These are phyloP conservation scores for Andinoacara biseriatus DNA, from an alignment of 2,113 vertebrate species.

Conservation along the genomic window DNA sequence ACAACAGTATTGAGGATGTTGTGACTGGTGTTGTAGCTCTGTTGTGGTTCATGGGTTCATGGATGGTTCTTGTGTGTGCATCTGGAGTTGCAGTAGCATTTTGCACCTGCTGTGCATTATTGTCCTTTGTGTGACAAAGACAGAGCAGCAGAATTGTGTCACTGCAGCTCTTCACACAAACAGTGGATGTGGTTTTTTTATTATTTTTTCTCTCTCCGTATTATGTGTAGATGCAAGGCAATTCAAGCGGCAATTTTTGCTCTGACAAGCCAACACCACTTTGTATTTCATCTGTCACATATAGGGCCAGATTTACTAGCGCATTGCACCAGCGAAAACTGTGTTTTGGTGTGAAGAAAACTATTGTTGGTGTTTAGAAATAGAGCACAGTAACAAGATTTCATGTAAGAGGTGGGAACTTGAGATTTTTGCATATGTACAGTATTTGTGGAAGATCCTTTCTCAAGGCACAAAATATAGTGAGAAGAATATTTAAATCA, in stretches of 20 bases:
- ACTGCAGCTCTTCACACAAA: neutral
- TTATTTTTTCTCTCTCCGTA: too few species aligned
- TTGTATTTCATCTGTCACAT: too few species aligned
- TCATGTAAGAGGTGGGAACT: neutral
- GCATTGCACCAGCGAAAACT: too few species aligned
- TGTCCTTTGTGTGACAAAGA: neutral
- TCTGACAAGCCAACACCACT: too few species aligned
- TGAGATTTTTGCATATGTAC: neutral
- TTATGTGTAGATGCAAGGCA: too few species aligned
- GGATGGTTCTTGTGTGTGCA: too few species aligned
- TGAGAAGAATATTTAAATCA: neutral
- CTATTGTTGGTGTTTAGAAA: too few species aligned
- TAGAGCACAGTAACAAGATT: too few species aligned
- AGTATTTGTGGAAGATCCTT: neutral
- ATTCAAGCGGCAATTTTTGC: neutral
- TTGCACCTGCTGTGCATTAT: neutral
- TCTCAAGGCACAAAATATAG: neutral
- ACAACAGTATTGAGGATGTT: neutral
- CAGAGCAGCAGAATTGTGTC: neutral
- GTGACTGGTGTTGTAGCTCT: too few species aligned
- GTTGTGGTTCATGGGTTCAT: neutral
- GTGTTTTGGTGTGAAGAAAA: too few species aligned
- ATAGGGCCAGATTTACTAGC: too few species aligned
- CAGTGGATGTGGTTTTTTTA: neutral
- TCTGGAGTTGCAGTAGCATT: neutral